These are phyloP conservation scores for Sebastes nivosus DNA, from an alignment of 2,797 vertebrate genomes.

Conservation along the genomic window DNA sequence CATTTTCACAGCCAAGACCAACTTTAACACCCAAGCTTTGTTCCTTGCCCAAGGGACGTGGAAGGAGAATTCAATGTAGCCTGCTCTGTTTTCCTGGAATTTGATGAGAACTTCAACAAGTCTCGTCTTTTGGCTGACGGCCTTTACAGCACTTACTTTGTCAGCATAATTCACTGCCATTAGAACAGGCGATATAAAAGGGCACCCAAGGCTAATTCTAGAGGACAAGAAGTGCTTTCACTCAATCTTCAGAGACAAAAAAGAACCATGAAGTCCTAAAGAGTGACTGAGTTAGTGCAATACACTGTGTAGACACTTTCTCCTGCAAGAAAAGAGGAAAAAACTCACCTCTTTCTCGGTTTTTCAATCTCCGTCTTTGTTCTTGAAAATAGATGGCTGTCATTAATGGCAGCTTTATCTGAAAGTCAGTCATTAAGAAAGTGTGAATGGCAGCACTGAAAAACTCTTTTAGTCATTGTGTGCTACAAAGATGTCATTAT, in stretches of 20 bases:
- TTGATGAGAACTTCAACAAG: constrained; percentile 33
- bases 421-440: constrained; percentile 14
- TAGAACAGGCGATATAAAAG: constrained; percentile 47
- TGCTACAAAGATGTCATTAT: constrained; percentile 7
- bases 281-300: background rate
- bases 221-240: constrained; percentile 39
- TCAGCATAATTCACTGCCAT: constrained; percentile 67
- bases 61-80: constrained; percentile 24
- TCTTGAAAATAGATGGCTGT: constrained; percentile 19
- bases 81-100: constrained; percentile 24
- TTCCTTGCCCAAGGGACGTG: constrained; percentile 8
- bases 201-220: constrained; percentile 42
- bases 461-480: background rate
- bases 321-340: background rate
- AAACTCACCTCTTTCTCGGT: background rate
- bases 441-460: background rate
- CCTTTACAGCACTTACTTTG: constrained; percentile 55
- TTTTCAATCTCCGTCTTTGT: constrained; percentile 7
- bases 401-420: constrained; percentile 32
- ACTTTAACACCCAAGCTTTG: constrained; percentile 42
- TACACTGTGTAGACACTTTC: background rate
- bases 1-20: constrained; percentile 47
- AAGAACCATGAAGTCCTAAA: background rate
- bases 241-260: constrained; percentile 31
- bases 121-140: constrained; percentile 40